phyloP scores from a whole-genome alignment of 2,113 vertebrate genomes.

The Prunella himalayana region DNA sequence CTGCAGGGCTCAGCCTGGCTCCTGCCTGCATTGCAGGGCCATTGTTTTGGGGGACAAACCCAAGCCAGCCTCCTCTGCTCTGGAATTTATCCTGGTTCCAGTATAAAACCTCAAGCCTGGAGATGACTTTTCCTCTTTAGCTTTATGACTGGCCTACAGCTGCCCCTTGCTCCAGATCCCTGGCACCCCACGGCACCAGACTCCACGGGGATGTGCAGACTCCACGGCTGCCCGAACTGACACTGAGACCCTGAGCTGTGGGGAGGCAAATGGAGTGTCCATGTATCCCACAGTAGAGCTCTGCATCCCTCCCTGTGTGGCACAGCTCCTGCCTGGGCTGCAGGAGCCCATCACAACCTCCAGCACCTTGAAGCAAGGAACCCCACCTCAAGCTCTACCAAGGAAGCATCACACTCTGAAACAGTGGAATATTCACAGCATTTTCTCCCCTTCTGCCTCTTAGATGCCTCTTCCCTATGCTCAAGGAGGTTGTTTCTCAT shows the following conservation, averaged over 20 bases:
- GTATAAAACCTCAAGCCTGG: neutral
- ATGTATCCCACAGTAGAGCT: neutral
- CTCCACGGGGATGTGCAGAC: neutral
- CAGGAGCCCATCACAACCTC: neutral
- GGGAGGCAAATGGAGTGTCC: neutral
- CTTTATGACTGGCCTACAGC: neutral
- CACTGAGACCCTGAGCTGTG: accelerated
- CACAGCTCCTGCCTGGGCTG: neutral
- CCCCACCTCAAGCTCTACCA: neutral
- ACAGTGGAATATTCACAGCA: neutral
- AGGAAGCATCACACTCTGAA: neutral
- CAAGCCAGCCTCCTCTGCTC: neutral
- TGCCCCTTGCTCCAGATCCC: neutral
- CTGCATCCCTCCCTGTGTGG: neutral
- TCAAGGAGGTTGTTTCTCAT: neutral
- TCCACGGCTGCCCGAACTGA: neutral
- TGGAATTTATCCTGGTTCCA: neutral
- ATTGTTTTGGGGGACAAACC: neutral
- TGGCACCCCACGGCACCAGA: accelerated
- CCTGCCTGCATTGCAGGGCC: neutral
- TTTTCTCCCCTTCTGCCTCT: neutral
- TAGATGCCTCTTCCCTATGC: neutral
- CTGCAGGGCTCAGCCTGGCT: neutral
- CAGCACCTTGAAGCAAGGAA: neutral
- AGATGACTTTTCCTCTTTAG: neutral